Conservation (phyloP, 2,888 invertebrate species). For the Petrophora chlorosata region DNA sequence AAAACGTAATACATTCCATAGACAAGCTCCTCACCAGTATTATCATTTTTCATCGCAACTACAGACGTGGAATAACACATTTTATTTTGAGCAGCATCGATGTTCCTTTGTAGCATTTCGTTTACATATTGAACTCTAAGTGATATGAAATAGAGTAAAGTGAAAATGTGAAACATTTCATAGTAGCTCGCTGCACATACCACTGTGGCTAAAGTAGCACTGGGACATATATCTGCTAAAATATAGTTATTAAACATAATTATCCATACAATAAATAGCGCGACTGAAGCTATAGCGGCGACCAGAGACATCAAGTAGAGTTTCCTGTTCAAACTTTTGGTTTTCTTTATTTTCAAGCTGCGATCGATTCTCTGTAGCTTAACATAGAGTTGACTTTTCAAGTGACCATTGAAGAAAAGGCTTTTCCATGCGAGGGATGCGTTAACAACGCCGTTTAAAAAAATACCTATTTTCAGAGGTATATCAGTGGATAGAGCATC, state of each 20-base stretch:
- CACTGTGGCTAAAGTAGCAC: conserved; percentile 35
- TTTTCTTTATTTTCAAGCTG: conserved; percentile 43
- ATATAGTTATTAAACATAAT: conserved; percentile 39
- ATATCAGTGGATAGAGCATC: conserved; percentile 38
- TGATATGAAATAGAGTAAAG: conserved; percentile 46
- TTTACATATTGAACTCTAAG: conserved; percentile 51
- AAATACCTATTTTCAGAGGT: conserved; percentile 45
- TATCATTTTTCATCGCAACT: conserved; percentile 6
- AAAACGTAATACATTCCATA: conserved; percentile 47
- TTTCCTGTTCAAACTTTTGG: conserved; percentile 41
- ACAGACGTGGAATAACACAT: conserved; percentile 9
- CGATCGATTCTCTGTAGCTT: conserved; percentile 64
- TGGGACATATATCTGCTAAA: conserved; percentile 40
- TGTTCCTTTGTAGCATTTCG: conserved; percentile 37
- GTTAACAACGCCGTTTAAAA: conserved; percentile 42
- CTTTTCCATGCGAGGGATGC: conserved; percentile 44
- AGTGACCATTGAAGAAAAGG: conserved; percentile 35
- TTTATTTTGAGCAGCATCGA: conserved; percentile 5
- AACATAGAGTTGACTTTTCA: conserved; percentile 54
- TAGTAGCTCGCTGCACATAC: conserved; percentile 40
- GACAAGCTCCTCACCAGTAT: conserved; percentile 37
- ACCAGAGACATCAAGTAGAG: conserved; percentile 29
- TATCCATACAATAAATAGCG: conserved; percentile 31
- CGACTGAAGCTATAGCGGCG: conserved; percentile 12
- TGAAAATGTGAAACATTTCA: conserved; percentile 46